A percentile compares a stretch with the other conserved stretches of the same genome.
phyloP scores from a whole-genome alignment of 2,888 invertebrate species.

The Anorthoa munda region DNA sequence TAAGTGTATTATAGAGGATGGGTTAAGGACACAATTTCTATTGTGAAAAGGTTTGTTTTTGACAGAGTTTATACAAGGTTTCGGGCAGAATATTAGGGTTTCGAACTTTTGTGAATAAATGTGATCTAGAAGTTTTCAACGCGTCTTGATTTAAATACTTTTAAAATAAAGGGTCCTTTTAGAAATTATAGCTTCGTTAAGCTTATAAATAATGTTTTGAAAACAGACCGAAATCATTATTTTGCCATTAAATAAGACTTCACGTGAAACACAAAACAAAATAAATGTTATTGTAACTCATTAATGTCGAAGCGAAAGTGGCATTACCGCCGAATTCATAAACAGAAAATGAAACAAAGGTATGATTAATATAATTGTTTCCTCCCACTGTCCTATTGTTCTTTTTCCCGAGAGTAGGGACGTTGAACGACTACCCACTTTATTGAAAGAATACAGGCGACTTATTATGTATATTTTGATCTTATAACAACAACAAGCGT shows the following conservation, averaged over 20 bases:
- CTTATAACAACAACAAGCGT: neutral
- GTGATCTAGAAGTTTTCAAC: neutral
- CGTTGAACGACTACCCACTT: conserved; percentile 13
- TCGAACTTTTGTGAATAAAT: conserved; percentile 21
- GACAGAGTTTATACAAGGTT: neutral
- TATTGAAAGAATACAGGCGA: conserved; percentile 9
- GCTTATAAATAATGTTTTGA: neutral
- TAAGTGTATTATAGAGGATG: conserved; percentile 36
- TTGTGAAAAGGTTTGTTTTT: conserved; percentile 26
- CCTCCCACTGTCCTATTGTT: conserved; percentile 15
- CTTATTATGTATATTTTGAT: conserved; percentile 4
- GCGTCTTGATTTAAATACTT: neutral
- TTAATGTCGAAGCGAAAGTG: conserved; percentile 20
- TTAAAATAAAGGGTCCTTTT: neutral
- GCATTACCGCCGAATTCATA: conserved; percentile 14
- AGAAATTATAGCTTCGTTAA: neutral
- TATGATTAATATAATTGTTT: conserved; percentile 42
- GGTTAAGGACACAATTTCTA: conserved; percentile 43
- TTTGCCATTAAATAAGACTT: neutral
- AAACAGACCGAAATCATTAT: neutral
- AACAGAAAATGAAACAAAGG: conserved; percentile 25
- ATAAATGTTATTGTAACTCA: conserved; percentile 12
- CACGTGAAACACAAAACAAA: neutral
- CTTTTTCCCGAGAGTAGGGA: conserved; percentile 37
- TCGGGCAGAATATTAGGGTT: conserved; percentile 21